Base-by-base conservation (phyloP, 2,113 vertebrate genomes). In the Herpetotheres cachinnans region DNA sequence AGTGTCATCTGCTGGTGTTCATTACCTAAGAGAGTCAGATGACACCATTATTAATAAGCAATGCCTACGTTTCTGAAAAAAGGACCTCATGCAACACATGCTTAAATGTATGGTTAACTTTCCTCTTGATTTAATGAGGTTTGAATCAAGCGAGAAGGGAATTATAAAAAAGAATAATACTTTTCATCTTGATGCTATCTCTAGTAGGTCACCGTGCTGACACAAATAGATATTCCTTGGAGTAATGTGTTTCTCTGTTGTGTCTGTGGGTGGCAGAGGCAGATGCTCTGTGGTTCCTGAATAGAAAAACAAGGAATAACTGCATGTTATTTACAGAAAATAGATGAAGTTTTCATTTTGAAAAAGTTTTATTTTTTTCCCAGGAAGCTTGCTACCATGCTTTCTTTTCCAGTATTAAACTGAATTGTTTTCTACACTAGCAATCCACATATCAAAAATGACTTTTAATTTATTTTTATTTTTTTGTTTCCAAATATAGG, bases 141-240 rank as follows among this genome's bases (percentile, higher is more conserved):
- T 16, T 14, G 62, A 55, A 42, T 16, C 32, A 4, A n/a, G 69
- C 1, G 1, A 24, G 78, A 78, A 65, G 58, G 74, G 74, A 46
- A 62, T 73, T 77, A 9, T 16, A 32, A n/a, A 36, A 9, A 5
- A 42, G 44, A 86, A 25, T 24, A 49, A 44, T 30, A 8, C 56
- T 90, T 66, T 49, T 46, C 78, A 49, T 46, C 81, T 69, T 5
- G 32, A 2, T n/a, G 58, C 56, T 49, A 13, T 25, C 78, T 30
- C 49, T 38, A 3, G 69, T 30, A 54, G 80, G 71, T 55, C 61
- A 7, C 14, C 0, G 9, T 0, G 2, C 54, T 22, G 77, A 6
- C 34, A 6, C 9, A 36, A 65, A n/a, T 5, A 36, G 30, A 11
- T 70, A 26, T 24, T 90, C 93, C 83, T 22, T 2, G 76, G 81